A percentile compares a stretch with the other conserved stretches of the same genome.
phyloP scores from a whole-genome alignment of 2,797 vertebrate genomes.

The Euphonia xanthogaster region DNA sequence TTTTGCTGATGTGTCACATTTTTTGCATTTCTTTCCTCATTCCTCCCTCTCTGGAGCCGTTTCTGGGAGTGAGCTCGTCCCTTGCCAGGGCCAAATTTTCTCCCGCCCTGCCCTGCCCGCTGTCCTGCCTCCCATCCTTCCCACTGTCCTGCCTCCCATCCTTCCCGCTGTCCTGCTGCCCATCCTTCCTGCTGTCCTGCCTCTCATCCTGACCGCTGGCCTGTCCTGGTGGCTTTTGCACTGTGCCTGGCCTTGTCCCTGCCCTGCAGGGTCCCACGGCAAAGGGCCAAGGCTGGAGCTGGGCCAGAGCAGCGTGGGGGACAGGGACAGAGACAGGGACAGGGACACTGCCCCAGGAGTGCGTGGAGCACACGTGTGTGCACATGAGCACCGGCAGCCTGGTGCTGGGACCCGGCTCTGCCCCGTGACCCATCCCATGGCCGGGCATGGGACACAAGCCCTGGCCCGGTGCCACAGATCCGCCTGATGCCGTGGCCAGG shows the following conservation, averaged over 20 bases:
- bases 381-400: neutral
- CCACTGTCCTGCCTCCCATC: neutral
- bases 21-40: constrained; percentile 26
- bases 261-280: rapidly evolving
- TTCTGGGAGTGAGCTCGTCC: neutral
- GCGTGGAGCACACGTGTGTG: neutral
- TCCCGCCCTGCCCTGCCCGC: neutral
- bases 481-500: neutral
- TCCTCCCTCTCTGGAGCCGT: neutral
- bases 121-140: neutral
- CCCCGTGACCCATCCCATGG: neutral
- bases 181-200: neutral
- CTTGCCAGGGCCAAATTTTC: neutral
- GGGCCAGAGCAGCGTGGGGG: neutral
- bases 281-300: neutral
- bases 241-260: neutral
- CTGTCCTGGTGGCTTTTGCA: neutral
- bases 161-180: neutral
- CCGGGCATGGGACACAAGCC: neutral
- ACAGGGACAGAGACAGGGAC: neutral
- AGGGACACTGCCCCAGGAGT: neutral
- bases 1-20: constrained; percentile 52
- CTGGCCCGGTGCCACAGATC: rapidly evolving
- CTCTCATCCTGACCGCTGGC: neutral
- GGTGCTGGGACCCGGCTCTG: neutral